A percentile compares a stretch with the other conserved stretches of the same genome.
These are phyloP conservation scores for Dipus sagitta DNA, from an alignment of 2,797 vertebrate genomes.

Conservation along the genomic window DNA sequence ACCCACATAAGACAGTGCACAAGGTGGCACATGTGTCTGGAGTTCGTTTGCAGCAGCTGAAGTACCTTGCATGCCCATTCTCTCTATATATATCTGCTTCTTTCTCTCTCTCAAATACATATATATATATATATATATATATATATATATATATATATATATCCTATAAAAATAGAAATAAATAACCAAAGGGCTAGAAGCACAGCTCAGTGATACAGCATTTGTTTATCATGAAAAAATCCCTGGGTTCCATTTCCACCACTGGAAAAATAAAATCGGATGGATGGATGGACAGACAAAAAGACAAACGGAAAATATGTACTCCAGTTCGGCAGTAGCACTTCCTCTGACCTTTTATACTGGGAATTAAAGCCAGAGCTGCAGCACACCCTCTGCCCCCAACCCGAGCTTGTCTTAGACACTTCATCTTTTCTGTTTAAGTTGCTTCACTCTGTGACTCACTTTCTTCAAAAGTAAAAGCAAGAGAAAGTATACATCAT, in stretches of 20 bases:
- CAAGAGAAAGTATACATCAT: conserved; percentile 17
- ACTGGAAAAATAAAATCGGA: background rate
- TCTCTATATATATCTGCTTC: too few species aligned
- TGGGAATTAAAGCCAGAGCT: conserved; percentile 8
- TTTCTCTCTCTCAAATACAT: too few species aligned
- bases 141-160: too few species aligned
- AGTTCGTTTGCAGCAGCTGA: too few species aligned
- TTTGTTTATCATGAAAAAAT: background rate
- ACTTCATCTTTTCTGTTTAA: conserved; percentile 28
- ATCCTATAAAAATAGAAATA: conserved; percentile 32
- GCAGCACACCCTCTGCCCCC: conserved; percentile 42
- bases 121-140: too few species aligned
- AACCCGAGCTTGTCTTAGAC: conserved; percentile 22
- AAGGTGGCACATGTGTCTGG: too few species aligned
- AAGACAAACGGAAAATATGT: conserved; percentile 27
- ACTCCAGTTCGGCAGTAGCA: conserved; percentile 47
- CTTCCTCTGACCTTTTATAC: background rate
- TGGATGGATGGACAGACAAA: too few species aligned
- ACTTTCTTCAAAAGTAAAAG: conserved; percentile 55
- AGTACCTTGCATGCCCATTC: too few species aligned
- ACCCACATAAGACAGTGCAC: too few species aligned
- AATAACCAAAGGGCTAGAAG: background rate
- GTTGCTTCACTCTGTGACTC: conserved; percentile 44
- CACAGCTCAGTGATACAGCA: background rate
- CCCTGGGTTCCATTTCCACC: background rate